phyloP scores from a whole-genome alignment of 2,888 invertebrate species.

The Ophonus ardosiacus region DNA sequence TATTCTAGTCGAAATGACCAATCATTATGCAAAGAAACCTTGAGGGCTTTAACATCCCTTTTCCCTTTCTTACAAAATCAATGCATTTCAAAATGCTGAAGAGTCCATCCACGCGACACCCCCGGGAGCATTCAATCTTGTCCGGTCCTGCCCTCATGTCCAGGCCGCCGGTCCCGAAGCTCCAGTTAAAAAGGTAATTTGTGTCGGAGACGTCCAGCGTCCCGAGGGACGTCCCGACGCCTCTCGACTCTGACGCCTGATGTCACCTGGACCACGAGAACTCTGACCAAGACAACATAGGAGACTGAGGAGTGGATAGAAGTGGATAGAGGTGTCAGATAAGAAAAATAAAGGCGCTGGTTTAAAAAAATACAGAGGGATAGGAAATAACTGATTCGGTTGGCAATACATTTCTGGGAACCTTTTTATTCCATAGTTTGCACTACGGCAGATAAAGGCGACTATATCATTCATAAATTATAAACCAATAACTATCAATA shows the following conservation, averaged over 20 bases:
- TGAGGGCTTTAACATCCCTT: neutral
- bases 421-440: too few relatives aligned
- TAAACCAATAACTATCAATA: too few relatives aligned
- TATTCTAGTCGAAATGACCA: neutral
- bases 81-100: conserved; percentile 60
- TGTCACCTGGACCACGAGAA: conserved; percentile 71
- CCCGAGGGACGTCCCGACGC: conserved; percentile 68
- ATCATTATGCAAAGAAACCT: neutral
- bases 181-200: conserved; percentile 76
- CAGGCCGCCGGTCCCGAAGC: conserved; percentile 71
- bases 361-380: too few relatives aligned
- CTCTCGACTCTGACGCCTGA: conserved; percentile 69
- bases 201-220: conserved; percentile 72
- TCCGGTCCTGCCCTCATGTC: conserved; percentile 71
- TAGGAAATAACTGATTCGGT: too few relatives aligned
- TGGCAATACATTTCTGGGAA: too few relatives aligned
- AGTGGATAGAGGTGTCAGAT: neutral
- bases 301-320: neutral
- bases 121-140: conserved; percentile 75
- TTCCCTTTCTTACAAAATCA: conserved; percentile 44
- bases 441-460: too few relatives aligned
- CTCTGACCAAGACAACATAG: conserved; percentile 65
- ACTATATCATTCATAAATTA: too few relatives aligned
- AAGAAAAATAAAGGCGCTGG: neutral
- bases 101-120: conserved; percentile 68